Evolutionary conservation across 1,140 invertebrate genomes (phyloP).

Genomic region (Melanaphis sacchari): DNA sequence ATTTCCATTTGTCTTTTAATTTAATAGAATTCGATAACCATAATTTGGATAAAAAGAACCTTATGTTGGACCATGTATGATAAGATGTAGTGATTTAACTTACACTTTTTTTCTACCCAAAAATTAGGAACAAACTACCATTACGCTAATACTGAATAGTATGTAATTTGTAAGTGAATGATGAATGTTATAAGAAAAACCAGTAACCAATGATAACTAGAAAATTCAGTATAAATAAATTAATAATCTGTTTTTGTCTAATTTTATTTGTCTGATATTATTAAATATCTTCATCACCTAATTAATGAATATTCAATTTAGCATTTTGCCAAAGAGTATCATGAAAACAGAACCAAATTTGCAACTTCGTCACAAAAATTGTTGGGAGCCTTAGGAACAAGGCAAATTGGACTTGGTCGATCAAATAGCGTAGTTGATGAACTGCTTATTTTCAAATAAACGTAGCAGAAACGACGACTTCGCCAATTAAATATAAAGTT

Average conservation of each 20-base stretch:
- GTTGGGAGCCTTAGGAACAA: constrained; percentile 39
- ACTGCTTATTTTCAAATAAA: constrained; percentile 53
- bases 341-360: constrained; percentile 39
- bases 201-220: neutral
- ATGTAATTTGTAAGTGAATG: neutral
- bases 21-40: neutral
- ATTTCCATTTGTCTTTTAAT: no score
- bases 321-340: constrained; percentile 57
- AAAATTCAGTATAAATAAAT: neutral
- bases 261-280: neutral
- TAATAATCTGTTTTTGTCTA: neutral
- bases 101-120: neutral
- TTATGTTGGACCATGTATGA: neutral
- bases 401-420: constrained; percentile 51
- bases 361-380: constrained; percentile 53
- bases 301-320: neutral
- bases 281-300: neutral
- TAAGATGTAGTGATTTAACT: neutral
- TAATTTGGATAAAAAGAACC: neutral
- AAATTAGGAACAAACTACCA: neutral
- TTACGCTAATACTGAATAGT: no score
- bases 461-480: neutral
- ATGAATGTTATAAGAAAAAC: neutral
- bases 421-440: constrained; percentile 58
- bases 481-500: constrained; percentile 16